Base-by-base conservation (phyloP, 64 coral and sea anemone genomes). In the Montipora capricornis region DNA sequence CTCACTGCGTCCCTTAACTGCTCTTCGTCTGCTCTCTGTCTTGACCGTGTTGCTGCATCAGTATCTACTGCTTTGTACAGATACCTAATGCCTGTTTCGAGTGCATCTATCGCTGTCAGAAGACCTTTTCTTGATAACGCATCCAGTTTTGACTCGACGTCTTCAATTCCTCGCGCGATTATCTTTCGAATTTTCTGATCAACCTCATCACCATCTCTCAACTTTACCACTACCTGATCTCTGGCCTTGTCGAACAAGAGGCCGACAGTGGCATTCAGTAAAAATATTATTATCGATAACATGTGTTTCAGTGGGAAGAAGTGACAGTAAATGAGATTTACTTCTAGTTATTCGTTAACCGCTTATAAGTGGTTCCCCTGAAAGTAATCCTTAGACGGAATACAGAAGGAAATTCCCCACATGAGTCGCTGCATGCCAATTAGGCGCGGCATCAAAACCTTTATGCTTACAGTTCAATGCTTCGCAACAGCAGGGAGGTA, bases 141-240 rank as follows among this genome's bases (percentile, higher is more conserved):
- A 53, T 96, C 87, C 53, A 96, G 20, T 53, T 93, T 89, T 2
- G 50, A 76, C 55, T 93, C 85, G 44, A 96, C 55, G 26, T 90
- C 49, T 24, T 96, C 55, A 11, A 96, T 75, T 87, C 85, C 66
- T 29, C 37, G 50, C 19, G 89, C 20, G 16, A 96, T 93, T 4
- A 96, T 78, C 17, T n/a, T 44, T 6, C 91, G 78, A n/a, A 88
- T 89, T 26, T 90, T 74, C 44, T 93, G 67, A 22, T 87, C 86
- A 4, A 71, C 80, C 2, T 90, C 57, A 22, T 96, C 91, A 6
- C 90, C 89, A 20, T 87, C 22, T 45, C 79, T 81, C 55, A 96
- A 20, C 6, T 59, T 81, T 9, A 44, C 79, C 3, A 20, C 79
- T 14, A 11, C 79, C 2, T 5, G 10, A 19, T 60, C 53, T 26